These are phyloP conservation scores for Ormyrus rosae DNA, from an alignment of 2,888 invertebrate species.

Conservation along the genomic window DNA sequence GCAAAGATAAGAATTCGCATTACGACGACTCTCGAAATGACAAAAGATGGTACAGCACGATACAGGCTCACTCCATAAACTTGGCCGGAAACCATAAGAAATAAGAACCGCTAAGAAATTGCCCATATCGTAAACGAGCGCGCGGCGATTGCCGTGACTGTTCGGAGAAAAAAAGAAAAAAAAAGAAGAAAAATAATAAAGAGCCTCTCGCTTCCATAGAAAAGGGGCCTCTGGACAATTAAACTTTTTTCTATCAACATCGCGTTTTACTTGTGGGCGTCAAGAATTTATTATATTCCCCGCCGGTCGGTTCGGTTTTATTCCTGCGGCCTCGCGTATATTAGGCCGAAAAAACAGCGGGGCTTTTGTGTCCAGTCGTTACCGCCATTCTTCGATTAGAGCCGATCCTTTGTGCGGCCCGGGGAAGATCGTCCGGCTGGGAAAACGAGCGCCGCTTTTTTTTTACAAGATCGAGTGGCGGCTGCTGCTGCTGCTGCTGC, in stretches of 20 bases:
- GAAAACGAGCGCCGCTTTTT: conserved; percentile 51
- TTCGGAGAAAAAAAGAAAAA: neutral
- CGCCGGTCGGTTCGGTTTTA: neutral
- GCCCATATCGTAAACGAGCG: too few relatives aligned
- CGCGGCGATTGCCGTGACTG: too few relatives aligned
- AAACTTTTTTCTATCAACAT: too few relatives aligned
- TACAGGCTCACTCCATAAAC: too few relatives aligned
- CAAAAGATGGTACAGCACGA: too few relatives aligned
- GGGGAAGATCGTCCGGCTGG: conserved; percentile 32
- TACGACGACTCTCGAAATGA: too few relatives aligned
- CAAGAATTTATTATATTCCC: conserved; percentile 39
- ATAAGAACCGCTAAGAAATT: too few relatives aligned
- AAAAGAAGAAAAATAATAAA: too few relatives aligned
- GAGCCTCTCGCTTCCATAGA: too few relatives aligned
- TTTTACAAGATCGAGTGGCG: conserved; percentile 52
- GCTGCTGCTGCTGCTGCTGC: neutral
- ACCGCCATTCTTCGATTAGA: conserved; percentile 69
- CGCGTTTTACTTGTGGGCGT: conserved; percentile 7
- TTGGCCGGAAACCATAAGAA: too few relatives aligned
- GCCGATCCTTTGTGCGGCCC: conserved; percentile 46
- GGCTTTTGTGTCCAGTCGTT: conserved; percentile 47
- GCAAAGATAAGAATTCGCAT: too few relatives aligned
- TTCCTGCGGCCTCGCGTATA: conserved; percentile 7
- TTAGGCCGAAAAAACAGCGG: conserved; percentile 47
- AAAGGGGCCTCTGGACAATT: too few relatives aligned